Percentiles rank a stretch among this genome's conserved stretches.
Conservation (phyloP, 92 coral and sea anemone species). For the Porites rus region DNA sequence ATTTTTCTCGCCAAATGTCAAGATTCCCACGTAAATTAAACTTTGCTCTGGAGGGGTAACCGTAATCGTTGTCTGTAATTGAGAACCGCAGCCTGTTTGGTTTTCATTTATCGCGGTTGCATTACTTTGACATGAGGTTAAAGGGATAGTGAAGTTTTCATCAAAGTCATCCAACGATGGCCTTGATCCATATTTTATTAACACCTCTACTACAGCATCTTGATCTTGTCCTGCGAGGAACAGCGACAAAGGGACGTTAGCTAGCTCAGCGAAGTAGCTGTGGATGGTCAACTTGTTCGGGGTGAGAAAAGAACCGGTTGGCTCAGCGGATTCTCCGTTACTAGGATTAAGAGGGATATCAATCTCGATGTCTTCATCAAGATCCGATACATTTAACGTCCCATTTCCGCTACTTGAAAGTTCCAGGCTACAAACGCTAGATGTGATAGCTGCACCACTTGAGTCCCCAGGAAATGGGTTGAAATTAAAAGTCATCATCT, state of each 20-base stretch:
- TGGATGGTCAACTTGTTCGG: not conserved
- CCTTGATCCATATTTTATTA: slow-evolving; percentile 5
- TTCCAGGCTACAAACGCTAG: slow-evolving; percentile 4
- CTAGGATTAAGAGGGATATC: not conserved
- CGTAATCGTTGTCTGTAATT: not conserved
- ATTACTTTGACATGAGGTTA: not conserved
- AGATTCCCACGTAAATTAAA: not conserved
- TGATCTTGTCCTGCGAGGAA: not conserved
- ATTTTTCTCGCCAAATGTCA: not conserved
- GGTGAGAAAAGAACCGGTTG: not conserved
- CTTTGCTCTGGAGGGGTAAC: not conserved
- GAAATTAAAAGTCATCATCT: slow-evolving; percentile 3
- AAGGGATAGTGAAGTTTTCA: not conserved
- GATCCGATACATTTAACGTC: not conserved
- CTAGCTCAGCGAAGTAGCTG: not conserved
- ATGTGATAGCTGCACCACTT: not conserved
- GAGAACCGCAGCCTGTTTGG: not conserved
- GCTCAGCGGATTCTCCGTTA: not conserved
- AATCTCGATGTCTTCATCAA: not conserved
- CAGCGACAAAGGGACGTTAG: not conserved
- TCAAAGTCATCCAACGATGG: slow-evolving; percentile 19
- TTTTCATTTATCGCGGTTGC: too few relatives aligned
- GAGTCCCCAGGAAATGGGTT: slow-evolving; percentile 4
- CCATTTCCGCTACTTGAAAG: not conserved
- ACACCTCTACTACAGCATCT: not conserved